Base-by-base conservation (phyloP, 2,113 vertebrate species). In the Monarcha castaneiventris region DNA sequence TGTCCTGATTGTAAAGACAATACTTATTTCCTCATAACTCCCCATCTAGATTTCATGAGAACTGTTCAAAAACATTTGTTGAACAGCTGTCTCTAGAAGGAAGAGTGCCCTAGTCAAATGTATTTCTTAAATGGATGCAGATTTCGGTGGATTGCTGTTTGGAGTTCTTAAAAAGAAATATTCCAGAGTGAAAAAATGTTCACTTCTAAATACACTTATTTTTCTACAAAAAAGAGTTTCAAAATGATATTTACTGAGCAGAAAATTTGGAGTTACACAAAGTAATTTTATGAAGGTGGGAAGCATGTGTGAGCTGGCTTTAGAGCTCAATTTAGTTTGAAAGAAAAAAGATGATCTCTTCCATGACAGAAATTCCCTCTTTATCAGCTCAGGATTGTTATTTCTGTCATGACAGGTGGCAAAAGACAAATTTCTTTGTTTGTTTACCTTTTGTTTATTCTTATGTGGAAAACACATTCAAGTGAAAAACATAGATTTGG, bases 61-160 rank as follows among this genome's bases (percentile, higher is more conserved):
- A 59, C 54, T 73, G n/a, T 83, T 88, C 13, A 64, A 82, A 91
- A 93, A 87, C 95, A 96, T 97, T 96, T 96, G 94, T 83, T 82
- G 29, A 95, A 54, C 94, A 96, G 78, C 94, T 96, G 96, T 73
- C 46, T 95, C 29, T 46, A 85, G 78, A 46, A 95, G n/a, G 37
- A 85, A 93, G 15, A 76, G 56, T 66, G 41, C 3, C 6, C 16
- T 72, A 81, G 44, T 62, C 67, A 93, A 94, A 88, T 37, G 25
- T 62, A 49, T 79, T 87, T 75, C 63, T 94, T 94, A 96, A 94
- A 91, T 49, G 62, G 58, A 89, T 79, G 61, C 66, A 94, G 62
- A 94, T 91, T 95, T 89, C 30, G 29, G 35, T 73, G 77, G 22
- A 85, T 73, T 87, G 74, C 32, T 76, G 7, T 68, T 85, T 72